Evolutionary conservation across 2,797 vertebrate genomes (phyloP).

Genomic region (Chaunax sp.): DNA sequence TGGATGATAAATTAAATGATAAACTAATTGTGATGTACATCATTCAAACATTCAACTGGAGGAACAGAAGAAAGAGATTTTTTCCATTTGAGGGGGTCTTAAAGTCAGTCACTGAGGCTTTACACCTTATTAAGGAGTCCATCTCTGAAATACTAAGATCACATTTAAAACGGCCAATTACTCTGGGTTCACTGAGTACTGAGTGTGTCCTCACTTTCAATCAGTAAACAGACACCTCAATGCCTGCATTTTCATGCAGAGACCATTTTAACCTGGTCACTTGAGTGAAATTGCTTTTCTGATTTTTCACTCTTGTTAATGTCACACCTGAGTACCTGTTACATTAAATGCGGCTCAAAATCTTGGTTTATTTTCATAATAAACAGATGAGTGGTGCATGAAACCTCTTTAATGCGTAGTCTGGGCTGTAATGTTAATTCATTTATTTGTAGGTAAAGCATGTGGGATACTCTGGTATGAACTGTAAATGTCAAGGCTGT

Average conservation of each 20-base stretch:
- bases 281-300: conserved; percentile 5
- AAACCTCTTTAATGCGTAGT: conserved; percentile 24
- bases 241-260: conserved; percentile 1
- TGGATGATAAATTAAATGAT: too few relatives aligned
- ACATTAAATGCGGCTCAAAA: neutral
- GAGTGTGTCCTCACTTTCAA: neutral
- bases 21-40: too few relatives aligned
- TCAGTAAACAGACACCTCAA: neutral
- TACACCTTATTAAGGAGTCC: too few relatives aligned
- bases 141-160: too few relatives aligned
- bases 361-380: conserved; percentile 12
- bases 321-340: neutral
- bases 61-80: too few relatives aligned
- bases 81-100: too few relatives aligned
- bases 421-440: conserved; percentile 25
- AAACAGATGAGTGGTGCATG: neutral
- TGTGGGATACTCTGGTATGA: conserved; percentile 10
- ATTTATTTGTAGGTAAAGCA: conserved; percentile 22
- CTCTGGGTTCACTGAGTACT: conserved; percentile 4
- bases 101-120: too few relatives aligned
- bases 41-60: too few relatives aligned
- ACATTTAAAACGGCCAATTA: conserved; percentile 10
- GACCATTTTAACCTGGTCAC: conserved; percentile 7
- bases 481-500: conserved; percentile 32
- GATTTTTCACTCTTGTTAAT: conserved; percentile 19